Base-by-base conservation (phyloP, 92 coral and sea anemone species). In the Parazoanthus swiftii region DNA sequence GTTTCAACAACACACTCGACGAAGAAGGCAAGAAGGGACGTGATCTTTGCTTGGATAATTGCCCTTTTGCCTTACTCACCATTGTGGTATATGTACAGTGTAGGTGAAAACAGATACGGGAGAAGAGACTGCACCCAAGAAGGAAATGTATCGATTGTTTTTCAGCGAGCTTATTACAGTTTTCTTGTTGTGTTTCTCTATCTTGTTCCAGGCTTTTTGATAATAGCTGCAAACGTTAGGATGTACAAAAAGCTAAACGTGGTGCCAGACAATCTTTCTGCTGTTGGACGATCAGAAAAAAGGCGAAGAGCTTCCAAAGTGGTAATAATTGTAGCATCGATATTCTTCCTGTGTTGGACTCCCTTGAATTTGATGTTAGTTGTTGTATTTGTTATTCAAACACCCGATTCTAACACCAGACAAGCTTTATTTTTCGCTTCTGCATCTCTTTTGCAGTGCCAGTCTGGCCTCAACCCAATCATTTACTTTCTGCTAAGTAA, bases 61-160 rank as follows among this genome's bases (percentile, higher is more conserved):
- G 86, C 89, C 20, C 76, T 90, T 1, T 9, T 85, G 2, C 86
- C 86, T 0, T 90, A 85, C 75, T 59, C 67, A n/a, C 92, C 92
- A 0, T n/a, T 85, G 26, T 72, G 65, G 1, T 85, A 71, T 51
- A 21, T 90, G 20, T 90, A 90, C 86, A 51, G 5, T 9, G 86
- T 90, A 63, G 15, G n/a, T 1, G 73, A 65, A 42, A 18, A 59
- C 51, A 21, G 15, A 1, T 11, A 48, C n/a, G 81, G 88, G 71
- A 42, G 66, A 65, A 21, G 6, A 7, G 56, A 11, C 59, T 39
- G 85, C 33, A n/a, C 76, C 3, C n/a, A 48, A 36, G 11, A 35
- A 29, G 59, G 73, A 21, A 3, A 81, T 23, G 38, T 33, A 7
- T 56, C 84, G 9, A 56, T 25, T 37, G 1, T 11, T 8, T 15